Base-by-base conservation (phyloP, 2,797 vertebrate species). In the Silurus lanzhouensis region DNA sequence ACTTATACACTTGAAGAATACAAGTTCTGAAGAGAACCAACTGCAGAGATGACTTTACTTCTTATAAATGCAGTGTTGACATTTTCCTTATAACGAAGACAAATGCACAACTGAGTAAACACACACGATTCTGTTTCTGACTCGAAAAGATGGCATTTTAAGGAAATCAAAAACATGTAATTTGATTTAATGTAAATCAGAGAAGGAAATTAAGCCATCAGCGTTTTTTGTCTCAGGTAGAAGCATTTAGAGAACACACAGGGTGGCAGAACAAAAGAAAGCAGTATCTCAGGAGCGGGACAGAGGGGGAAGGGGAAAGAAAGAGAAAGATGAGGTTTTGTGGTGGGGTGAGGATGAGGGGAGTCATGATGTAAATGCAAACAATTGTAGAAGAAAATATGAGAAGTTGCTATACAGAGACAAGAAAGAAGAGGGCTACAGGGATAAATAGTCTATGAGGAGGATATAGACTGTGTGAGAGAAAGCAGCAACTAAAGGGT, bases 31-130 rank as follows among this genome's bases (percentile, higher is more conserved):
- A 76, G 19, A 61, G 76, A 78, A 44, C 31, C 57, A 44, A 78
- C 27, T 5, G 4, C 57, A 84, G 48, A 52, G 19, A 61, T 67
- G 46, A 71, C 60, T 48, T 52, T 61, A 57, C 76, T 60, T 6
- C 25, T 68, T 46, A 31, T 77, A 55, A 79, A 80, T 70, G 48
- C 48, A 31, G 31, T 44, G 44, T 46, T 86, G 78, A 85, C 67
- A 86, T 85, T 82, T 89, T n/a, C 19, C 85, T 58, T 19, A 68
- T 82, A 88, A 88, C 77, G 70, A 87, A 88, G 84, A 87, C 70
- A 84, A 85, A 90, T 83, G 44, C 25, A 71, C 46, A 81, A 55
- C 7, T 19, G 17, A 85, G 79, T 48, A 76, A 83, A 78, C 58
- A 85, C 55, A 81, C 81, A 64, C 19, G 10, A 57, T 76, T 80